phyloP scores from a whole-genome alignment of 92 coral and sea anemone genomes.

The Paramuricea clavata region DNA sequence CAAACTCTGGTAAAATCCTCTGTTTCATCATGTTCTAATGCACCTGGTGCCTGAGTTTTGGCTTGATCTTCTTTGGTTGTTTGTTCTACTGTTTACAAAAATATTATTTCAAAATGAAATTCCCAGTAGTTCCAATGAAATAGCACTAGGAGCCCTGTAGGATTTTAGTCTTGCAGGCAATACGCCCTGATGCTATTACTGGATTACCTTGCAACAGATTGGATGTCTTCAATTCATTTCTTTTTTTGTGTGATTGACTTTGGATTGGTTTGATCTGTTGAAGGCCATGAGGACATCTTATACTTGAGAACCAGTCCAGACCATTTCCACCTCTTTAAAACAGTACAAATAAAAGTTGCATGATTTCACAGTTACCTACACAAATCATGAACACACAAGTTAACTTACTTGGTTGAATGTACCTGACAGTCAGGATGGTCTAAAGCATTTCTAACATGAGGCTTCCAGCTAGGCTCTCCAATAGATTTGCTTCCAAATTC shows the following conservation, averaged over 20 bases:
- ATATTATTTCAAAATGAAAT: background rate
- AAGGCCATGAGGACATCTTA: constrained; percentile 71
- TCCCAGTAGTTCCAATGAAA: too few species aligned
- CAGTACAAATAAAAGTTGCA: background rate
- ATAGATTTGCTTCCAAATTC: constrained; percentile 84
- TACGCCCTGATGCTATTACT: background rate
- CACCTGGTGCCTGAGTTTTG: background rate
- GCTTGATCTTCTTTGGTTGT: background rate
- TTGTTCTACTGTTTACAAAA: background rate
- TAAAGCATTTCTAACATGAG: constrained; percentile 85
- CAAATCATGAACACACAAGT: background rate
- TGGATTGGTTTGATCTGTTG: background rate
- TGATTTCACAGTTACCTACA: background rate
- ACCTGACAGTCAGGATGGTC: constrained; percentile 67
- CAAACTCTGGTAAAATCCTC: constrained; percentile 64
- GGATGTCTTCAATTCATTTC: background rate
- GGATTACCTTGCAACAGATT: background rate
- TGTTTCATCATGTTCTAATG: constrained; percentile 35
- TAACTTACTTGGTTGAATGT: constrained; percentile 40
- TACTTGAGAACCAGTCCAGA: constrained; percentile 87
- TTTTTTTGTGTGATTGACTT: constrained; percentile 10
- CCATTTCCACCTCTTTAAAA: constrained; percentile 86
- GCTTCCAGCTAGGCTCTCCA: constrained; percentile 96
- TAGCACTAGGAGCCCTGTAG: too few species aligned
- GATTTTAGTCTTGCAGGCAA: background rate